These are phyloP conservation scores for Heterotis niloticus DNA, from an alignment of 2,113 vertebrate species.

Conservation along the genomic window DNA sequence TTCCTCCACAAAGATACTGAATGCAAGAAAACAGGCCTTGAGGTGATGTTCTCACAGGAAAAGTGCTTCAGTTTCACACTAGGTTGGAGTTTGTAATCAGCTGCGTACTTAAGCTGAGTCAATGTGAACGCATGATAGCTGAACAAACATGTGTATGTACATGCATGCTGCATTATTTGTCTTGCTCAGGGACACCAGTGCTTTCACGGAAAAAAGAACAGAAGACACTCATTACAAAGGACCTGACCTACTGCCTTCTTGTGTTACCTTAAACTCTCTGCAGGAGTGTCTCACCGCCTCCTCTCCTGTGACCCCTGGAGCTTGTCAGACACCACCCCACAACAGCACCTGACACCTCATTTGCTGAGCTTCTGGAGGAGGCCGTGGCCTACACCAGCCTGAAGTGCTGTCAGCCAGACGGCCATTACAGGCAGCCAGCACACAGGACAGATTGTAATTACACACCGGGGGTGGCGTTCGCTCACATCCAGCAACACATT, in stretches of 20 bases:
- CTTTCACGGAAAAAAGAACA: not conserved
- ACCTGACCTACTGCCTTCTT: not conserved
- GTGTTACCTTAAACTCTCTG: slow-evolving; percentile 19
- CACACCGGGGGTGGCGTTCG: not conserved
- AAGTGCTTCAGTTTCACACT: too few relatives aligned
- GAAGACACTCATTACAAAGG: not conserved
- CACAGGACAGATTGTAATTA: slow-evolving; percentile 19
- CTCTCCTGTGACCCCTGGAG: slow-evolving; percentile 33
- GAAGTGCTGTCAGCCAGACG: slow-evolving; percentile 24
- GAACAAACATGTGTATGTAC: too few relatives aligned
- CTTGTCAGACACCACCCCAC: slow-evolving; percentile 48
- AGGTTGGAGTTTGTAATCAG: too few relatives aligned
- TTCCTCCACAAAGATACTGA: not conserved
- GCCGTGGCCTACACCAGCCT: slow-evolving; percentile 11
- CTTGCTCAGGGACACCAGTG: not conserved
- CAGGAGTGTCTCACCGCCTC: slow-evolving; percentile 4
- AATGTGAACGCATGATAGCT: too few relatives aligned
- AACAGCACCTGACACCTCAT: slow-evolving; percentile 57
- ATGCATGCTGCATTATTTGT: not conserved
- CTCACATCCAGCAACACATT: not conserved
- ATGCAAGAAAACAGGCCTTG: not conserved
- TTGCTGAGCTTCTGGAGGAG: slow-evolving; percentile 45
- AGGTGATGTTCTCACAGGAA: too few relatives aligned
- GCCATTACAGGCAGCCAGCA: slow-evolving; percentile 43
- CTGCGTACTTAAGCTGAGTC: too few relatives aligned